Conservation (phyloP, 2,888 invertebrate genomes). For the Aspidiotus destructor region DNA sequence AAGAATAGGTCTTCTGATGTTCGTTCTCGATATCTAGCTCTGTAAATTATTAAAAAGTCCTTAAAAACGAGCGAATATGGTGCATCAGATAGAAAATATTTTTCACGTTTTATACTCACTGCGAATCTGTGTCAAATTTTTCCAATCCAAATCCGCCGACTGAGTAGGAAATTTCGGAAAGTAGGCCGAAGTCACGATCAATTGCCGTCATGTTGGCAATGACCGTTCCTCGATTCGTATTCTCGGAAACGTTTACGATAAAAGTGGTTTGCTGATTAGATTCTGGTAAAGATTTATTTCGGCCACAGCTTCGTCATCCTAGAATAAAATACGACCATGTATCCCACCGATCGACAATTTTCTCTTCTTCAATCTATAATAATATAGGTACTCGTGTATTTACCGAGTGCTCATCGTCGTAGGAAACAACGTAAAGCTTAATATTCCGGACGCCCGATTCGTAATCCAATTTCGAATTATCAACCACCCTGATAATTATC, state of each 20-base stretch:
- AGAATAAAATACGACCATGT: no score
- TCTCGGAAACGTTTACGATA: conserved; percentile 55
- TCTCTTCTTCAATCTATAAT: no score
- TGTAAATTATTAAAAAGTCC: conserved; percentile 36
- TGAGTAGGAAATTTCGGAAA: no score
- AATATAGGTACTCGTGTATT: no score
- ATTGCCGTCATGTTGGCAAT: conserved; percentile 58
- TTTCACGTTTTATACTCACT: conserved; percentile 36
- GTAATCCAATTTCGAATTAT: conserved; percentile 58
- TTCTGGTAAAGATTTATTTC: conserved; percentile 56
- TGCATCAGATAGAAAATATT: not conserved
- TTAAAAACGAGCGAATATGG: no score
- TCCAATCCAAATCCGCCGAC: no score
- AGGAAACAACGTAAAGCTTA: conserved; percentile 59
- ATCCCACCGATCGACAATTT: no score
- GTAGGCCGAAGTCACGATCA: conserved; percentile 67
- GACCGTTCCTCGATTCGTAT: conserved; percentile 51
- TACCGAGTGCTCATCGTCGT: conserved; percentile 45
- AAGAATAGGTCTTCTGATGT: conserved; percentile 64
- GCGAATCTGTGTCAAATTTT: conserved; percentile 61
- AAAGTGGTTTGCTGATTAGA: conserved; percentile 57
- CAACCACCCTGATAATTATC: conserved; percentile 59
- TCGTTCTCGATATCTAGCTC: conserved; percentile 70
- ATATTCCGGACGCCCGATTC: conserved; percentile 53
- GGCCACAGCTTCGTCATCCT: no score